Base-by-base conservation (phyloP, 1,140 invertebrate genomes). In the Venturia canescens region DNA sequence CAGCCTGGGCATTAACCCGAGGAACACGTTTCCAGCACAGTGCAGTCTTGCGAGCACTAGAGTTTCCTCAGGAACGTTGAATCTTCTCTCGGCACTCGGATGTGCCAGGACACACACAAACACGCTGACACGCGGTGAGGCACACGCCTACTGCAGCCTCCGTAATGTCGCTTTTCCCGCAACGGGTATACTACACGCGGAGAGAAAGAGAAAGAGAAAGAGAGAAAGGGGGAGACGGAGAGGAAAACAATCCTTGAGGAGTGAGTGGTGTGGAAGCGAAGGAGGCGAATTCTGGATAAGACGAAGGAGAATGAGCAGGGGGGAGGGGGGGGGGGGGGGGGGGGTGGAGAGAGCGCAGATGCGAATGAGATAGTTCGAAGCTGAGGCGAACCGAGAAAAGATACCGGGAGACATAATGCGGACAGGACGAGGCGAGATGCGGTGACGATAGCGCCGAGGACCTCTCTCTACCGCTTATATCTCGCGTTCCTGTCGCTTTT, bases 351-450 rank as follows among this genome's bases (percentile, higher is more conserved):
- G 66, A 18, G 81, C 84, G 84, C 84, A 87, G 85, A 87, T 87
- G 85, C 82, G 83, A 82, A 83, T 81, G 83, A 84, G 86, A 87
- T 87, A 87, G 83, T 84, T 79, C 83, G 82, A 82, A 78, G 44
- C 63, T 53, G 72, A 77, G 80, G 82, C 82, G 84, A 78, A 87
- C 81, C 80, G 75, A 81, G 83, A 85, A 81, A 85, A 85, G 82
- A 85, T 76, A 83, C 76, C 79, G 66, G 77, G 82, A 75, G 83
- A 84, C 84, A 86, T 86, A 88, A 88, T 86, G 80, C 81, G 84
- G 83, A 84, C 83, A 86, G 84, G 83, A 87, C 82, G 84, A 85
- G 82, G 84, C 83, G 84, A 85, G 85, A 87, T 87, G 82, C 83
- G 80, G 83, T 84, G 79, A 79, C 82, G 87, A 87, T 87, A 86